A percentile compares a stretch with the other conserved stretches of the same genome.
Evolutionary conservation across 2,888 invertebrate species (phyloP).

Genomic region (Agrochola lota): DNA sequence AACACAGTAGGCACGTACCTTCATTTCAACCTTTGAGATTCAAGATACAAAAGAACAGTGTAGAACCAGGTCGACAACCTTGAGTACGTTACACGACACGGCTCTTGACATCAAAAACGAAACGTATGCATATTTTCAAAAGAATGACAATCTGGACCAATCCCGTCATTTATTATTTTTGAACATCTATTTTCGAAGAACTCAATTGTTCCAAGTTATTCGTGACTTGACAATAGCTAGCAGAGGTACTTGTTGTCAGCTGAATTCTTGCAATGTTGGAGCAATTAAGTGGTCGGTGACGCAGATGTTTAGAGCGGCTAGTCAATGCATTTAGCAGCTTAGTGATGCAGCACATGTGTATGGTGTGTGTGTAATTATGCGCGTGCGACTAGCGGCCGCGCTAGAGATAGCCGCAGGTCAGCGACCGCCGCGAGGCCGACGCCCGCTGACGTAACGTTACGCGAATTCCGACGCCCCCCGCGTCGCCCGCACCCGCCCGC

Average conservation of each 20-base stretch:
- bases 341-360: constrained; percentile 63
- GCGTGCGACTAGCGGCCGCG: constrained; percentile 82
- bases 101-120: constrained; percentile 67
- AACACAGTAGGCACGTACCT: constrained; percentile 83
- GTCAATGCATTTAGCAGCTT: constrained; percentile 59
- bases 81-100: constrained; percentile 80
- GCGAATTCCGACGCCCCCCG: constrained; percentile 86
- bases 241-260: background rate
- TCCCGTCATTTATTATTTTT: constrained; percentile 42
- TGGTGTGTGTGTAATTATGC: constrained; percentile 77
- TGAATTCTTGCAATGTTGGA: constrained; percentile 25
- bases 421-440: constrained; percentile 88
- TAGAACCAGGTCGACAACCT: constrained; percentile 85
- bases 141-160: constrained; percentile 41
- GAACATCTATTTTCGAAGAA: background rate
- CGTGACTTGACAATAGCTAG: constrained; percentile 1
- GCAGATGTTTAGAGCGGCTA: constrained; percentile 39
- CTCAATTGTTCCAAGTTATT: constrained; percentile 20
- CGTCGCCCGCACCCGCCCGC: constrained; percentile 71
- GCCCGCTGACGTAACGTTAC: constrained; percentile 90
- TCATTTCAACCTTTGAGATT: constrained; percentile 80
- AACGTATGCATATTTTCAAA: constrained; percentile 55
- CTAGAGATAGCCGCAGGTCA: constrained; percentile 89
- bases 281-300: constrained; percentile 37
- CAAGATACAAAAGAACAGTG: constrained; percentile 78